Conservation (phyloP, 37 sponge, comb jelly and placozoan species). For the Bolinopsis microptera region DNA sequence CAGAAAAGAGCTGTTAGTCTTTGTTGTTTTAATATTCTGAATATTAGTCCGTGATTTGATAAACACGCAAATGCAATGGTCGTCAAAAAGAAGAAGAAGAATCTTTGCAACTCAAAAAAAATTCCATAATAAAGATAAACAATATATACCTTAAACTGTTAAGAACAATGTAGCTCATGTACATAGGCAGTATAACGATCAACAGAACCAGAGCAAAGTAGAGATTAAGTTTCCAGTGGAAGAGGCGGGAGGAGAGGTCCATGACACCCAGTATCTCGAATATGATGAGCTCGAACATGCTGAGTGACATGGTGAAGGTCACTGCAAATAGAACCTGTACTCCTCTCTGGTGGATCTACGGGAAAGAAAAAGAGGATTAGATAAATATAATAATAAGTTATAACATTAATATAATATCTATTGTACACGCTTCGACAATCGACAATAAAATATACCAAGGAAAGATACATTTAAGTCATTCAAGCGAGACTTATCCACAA, state of each 20-base stretch:
- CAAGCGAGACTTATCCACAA: too few species aligned
- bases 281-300: slow-evolving; percentile 97
- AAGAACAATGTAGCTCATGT: slow-evolving; percentile 74
- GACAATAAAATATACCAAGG: too few species aligned
- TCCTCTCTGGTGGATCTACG: slow-evolving; percentile 78
- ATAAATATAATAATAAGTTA: not conserved
- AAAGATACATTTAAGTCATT: not conserved
- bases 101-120: not conserved
- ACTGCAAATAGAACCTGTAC: slow-evolving; percentile 88
- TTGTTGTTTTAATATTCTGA: slow-evolving; percentile 25
- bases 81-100: not conserved
- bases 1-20: slow-evolving; percentile 42
- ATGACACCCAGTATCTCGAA: slow-evolving; percentile 91
- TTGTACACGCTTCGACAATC: not conserved
- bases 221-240: slow-evolving; percentile 90
- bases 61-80: too few species aligned
- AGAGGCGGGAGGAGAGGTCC: slow-evolving; percentile 81
- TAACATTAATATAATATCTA: too few species aligned
- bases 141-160: slow-evolving; percentile 40
- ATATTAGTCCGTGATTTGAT: not conserved
- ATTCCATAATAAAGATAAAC: not conserved
- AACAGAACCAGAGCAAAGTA: slow-evolving; percentile 83
- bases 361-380: not conserved
- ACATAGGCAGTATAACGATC: slow-evolving; percentile 86
- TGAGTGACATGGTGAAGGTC: slow-evolving; percentile 94